These are phyloP conservation scores for Sinosuthora webbiana DNA, from an alignment of 2,113 vertebrate genomes.

Conservation along the genomic window DNA sequence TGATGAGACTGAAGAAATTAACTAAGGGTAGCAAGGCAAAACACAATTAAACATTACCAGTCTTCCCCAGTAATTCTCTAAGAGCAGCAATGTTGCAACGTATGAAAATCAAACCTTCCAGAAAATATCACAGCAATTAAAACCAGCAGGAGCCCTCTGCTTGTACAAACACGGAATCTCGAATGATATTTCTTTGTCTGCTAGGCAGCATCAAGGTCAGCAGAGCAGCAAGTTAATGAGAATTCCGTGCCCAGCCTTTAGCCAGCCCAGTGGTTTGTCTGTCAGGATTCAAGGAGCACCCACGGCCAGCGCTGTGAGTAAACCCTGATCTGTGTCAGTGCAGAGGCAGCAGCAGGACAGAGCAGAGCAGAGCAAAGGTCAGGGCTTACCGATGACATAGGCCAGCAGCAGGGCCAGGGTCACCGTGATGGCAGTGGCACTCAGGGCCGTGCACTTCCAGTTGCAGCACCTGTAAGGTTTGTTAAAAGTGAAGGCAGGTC, in stretches of 20 bases:
- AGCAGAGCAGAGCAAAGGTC: neutral
- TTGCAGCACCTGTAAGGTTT: slow-evolving; percentile 97
- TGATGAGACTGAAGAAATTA: neutral
- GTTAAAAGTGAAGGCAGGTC: slow-evolving; percentile 94
- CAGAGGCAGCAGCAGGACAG: neutral
- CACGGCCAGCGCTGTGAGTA: neutral
- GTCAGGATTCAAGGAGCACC: neutral
- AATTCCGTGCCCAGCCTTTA: slow-evolving; percentile 25
- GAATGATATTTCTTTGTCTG: slow-evolving; percentile 27
- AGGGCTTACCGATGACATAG: slow-evolving; percentile 92
- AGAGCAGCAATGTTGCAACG: slow-evolving; percentile 18
- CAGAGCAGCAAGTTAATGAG: slow-evolving; percentile 19
- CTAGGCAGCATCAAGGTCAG: slow-evolving; percentile 36
- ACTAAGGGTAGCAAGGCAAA: slow-evolving; percentile 4
- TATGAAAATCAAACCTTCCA: slow-evolving; percentile 65
- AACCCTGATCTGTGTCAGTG: neutral
- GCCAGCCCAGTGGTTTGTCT: neutral
- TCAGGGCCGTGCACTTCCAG: slow-evolving; percentile 96
- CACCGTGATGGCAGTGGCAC: slow-evolving; percentile 90
- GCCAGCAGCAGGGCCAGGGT: slow-evolving; percentile 90
- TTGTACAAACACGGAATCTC: slow-evolving; percentile 51
- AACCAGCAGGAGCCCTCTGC: slow-evolving; percentile 56
- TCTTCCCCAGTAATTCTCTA: slow-evolving; percentile 23
- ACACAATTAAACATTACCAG: neutral
- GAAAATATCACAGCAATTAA: slow-evolving; percentile 64